Base-by-base conservation (phyloP, 2,797 vertebrate genomes). In the Danio kyathit region DNA sequence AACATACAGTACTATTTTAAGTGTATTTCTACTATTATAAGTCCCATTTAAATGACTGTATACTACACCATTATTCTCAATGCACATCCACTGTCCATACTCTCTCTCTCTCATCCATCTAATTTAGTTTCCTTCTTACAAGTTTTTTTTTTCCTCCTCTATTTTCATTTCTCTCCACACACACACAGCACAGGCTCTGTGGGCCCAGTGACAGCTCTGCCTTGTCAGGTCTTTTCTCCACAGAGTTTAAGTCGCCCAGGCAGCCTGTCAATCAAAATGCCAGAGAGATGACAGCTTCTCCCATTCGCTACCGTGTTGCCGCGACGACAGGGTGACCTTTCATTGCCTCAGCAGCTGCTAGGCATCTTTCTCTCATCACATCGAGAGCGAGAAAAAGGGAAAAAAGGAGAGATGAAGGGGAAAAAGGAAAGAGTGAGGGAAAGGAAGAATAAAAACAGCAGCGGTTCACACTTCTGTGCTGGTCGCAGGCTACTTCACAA, bases 301-400 rank as follows among this genome's bases (percentile, higher is more conserved):
- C 74, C 75, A 64, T 84, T 91, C 92, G 89, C 92, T 90, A 88
- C 90, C 88, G 88, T 92, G 86, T 90, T 80, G 76, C 88, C 49
- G 81, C 91, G 90, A 89, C 91, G 92, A 93, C 88, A 87, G 82
- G 86, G 84, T 94, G 95, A 95, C 94, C 94, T 96, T 95, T 94
- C 86, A 86, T 90, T 88, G 84, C 85, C 90, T 88, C 80, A 59
- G 83, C 88, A 90, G 83, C 90, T 89, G 88, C 85, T 85, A 86
- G 87, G 81, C 88, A 89, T 88, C 90, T 88, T 92, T 90, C 91
- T 87, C 93, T 90, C 90, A 88, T 94, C 90, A 91, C 85, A 81
- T 87, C 81, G 80, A 78, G 74, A 90, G 90, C 90, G 46, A 69
- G 59, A 88, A 87, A 51, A 44, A 17, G 11, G 14, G 13, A 0